Conservation (phyloP, 2,797 vertebrate species). For the Aythya fuligula region DNA sequence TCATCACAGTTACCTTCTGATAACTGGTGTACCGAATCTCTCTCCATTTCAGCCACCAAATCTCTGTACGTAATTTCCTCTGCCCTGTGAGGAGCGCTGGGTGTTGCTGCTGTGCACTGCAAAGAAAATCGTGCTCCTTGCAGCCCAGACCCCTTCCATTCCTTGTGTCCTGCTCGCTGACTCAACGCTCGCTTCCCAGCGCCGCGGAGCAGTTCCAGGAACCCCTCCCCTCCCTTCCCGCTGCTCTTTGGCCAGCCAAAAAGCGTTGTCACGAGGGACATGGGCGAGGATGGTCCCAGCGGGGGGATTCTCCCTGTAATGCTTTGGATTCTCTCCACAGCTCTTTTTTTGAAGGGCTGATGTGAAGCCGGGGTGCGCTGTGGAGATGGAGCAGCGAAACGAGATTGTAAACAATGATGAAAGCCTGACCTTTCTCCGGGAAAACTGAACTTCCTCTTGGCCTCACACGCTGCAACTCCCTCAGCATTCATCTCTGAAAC, state of each 20-base stretch:
- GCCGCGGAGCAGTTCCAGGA: not conserved
- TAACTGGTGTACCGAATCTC: not conserved
- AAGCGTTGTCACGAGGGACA: not conserved
- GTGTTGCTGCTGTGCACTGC: not conserved
- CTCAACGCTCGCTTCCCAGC: not conserved
- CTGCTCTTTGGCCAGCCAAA: not conserved
- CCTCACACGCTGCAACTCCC: accelerated
- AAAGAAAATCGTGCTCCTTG: not conserved
- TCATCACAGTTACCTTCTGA: not conserved
- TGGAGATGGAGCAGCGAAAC: not conserved
- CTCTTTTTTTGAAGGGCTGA: accelerated
- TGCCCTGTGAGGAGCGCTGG: not conserved
- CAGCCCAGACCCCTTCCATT: not conserved
- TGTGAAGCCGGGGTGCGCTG: not conserved
- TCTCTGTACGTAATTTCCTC: not conserved
- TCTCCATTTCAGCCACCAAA: not conserved
- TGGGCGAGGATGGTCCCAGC: not conserved
- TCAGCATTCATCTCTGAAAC: not conserved
- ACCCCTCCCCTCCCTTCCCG: not conserved
- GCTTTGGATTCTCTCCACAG: too few species aligned
- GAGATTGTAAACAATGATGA: not conserved
- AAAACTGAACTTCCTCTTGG: not conserved
- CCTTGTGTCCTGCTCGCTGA: not conserved
- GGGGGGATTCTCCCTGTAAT: too few species aligned
- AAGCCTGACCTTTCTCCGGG: not conserved